Evolutionary conservation across 2,113 vertebrate species (phyloP).

Genomic region (Oncorhynchus gorbuscha): DNA sequence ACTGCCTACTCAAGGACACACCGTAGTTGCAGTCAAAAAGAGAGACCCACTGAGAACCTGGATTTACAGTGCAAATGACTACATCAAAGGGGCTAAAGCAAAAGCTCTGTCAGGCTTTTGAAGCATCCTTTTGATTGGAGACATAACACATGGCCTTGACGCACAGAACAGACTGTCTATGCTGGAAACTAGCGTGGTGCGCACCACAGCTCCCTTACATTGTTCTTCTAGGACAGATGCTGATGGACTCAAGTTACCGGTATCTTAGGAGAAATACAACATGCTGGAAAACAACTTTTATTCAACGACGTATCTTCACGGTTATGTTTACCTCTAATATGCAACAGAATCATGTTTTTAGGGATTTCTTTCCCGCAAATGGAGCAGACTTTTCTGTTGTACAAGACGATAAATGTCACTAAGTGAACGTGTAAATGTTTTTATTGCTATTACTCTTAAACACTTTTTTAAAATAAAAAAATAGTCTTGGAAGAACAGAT

Average conservation of each 20-base stretch:
- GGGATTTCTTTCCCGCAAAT: constrained; percentile 60
- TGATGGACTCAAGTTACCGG: constrained; percentile 54
- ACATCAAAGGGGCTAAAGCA: constrained; percentile 2
- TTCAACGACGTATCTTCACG: constrained; percentile 61
- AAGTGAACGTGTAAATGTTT: constrained; percentile 75
- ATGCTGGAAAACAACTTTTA: constrained; percentile 76
- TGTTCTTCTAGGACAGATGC: constrained; percentile 67
- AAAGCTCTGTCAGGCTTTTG: constrained; percentile 6
- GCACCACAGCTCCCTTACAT: constrained; percentile 54
- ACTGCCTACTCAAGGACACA: constrained; percentile 51
- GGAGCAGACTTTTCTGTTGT: constrained; percentile 69
- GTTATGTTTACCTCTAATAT: constrained; percentile 75
- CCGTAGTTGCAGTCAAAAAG: constrained; percentile 38
- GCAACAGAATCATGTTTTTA: constrained; percentile 68
- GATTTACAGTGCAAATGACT: constrained; percentile 38
- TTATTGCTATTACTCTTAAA: constrained; percentile 74
- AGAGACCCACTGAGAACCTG: constrained; percentile 46
- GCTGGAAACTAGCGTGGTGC: constrained; percentile 60
- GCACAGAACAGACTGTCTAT: constrained; percentile 44
- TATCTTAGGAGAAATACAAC: constrained; percentile 56
- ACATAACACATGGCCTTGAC: constrained; percentile 31
- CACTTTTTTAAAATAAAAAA: constrained; percentile 71
- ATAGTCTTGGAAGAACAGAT: constrained; percentile 57
- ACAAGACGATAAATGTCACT: constrained; percentile 69
- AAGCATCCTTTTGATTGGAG: constrained; percentile 29